Percentiles rank a stretch among this genome's conserved stretches.
phyloP scores from a whole-genome alignment of 2,113 vertebrate genomes.

The Typhlomys cinereus region DNA sequence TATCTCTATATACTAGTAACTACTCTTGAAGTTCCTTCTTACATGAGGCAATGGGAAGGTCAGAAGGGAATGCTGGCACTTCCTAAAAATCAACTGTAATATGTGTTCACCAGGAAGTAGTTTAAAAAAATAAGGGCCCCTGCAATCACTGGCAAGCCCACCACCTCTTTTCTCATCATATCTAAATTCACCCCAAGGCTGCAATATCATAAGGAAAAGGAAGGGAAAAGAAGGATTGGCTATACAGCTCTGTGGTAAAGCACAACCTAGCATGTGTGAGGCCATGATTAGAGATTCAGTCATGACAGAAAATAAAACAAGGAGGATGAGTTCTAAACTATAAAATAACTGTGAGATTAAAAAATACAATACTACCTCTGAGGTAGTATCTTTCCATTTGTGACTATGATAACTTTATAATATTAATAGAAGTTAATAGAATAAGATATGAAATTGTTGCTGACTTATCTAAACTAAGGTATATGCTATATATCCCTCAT shows the following conservation, averaged over 20 bases:
- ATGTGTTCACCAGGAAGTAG: neutral
- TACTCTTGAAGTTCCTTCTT: neutral
- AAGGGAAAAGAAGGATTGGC: neutral
- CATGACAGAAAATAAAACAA: too few relatives aligned
- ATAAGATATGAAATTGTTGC: too few relatives aligned
- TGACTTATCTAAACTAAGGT: neutral
- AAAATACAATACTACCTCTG: too few relatives aligned
- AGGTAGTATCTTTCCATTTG: too few relatives aligned
- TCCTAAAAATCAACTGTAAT: neutral
- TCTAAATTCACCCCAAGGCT: neutral
- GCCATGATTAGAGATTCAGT: too few relatives aligned
- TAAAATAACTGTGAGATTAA: too few relatives aligned
- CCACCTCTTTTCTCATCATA: neutral
- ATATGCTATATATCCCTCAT: neutral
- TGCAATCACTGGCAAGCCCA: neutral
- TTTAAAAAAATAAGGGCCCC: neutral
- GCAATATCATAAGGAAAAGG: neutral
- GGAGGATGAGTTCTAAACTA: too few relatives aligned
- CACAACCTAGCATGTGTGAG: too few relatives aligned
- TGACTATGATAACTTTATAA: too few relatives aligned
- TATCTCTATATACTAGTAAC: neutral
- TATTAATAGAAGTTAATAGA: too few relatives aligned
- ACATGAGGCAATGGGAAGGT: neutral
- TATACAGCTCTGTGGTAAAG: too few relatives aligned
- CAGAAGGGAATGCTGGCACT: neutral